A percentile compares a stretch with the other conserved stretches of the same genome.
Conservation (phyloP, 2,888 invertebrate genomes). For the Cosmorhoe ocellata region DNA sequence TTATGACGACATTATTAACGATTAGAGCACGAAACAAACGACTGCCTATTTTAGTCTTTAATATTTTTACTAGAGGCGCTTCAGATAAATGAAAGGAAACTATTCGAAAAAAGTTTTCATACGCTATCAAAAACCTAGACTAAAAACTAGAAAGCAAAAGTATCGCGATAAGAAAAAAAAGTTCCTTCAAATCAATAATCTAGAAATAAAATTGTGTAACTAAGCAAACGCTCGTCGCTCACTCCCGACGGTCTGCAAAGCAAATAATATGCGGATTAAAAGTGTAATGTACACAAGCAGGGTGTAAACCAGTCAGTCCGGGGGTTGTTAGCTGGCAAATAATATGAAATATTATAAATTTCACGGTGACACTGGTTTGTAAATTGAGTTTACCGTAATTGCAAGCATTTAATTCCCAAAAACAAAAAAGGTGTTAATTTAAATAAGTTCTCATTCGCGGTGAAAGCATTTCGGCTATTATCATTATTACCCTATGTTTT, state of each 20-base stretch:
- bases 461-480: not conserved
- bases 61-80: no score
- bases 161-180: no score
- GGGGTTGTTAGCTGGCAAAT: conserved; percentile 63
- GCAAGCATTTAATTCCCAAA: conserved; percentile 4
- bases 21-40: no score
- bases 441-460: no score
- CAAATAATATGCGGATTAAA: conserved; percentile 33
- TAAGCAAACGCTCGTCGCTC: conserved; percentile 22
- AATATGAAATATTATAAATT: conserved; percentile 73
- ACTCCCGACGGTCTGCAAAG: conserved; percentile 12
- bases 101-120: no score
- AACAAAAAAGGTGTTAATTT: not conserved
- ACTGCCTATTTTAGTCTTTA: no score
- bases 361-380: conserved; percentile 52
- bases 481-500: not conserved
- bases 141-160: no score
- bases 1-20: no score
- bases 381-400: conserved; percentile 13
- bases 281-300: conserved; percentile 46
- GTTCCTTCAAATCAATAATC: no score
- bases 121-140: no score
- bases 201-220: no score
- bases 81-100: no score
- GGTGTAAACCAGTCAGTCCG: conserved; percentile 52